Conservation (phyloP, 2,113 vertebrate species). For the Leuciscus idus region DNA sequence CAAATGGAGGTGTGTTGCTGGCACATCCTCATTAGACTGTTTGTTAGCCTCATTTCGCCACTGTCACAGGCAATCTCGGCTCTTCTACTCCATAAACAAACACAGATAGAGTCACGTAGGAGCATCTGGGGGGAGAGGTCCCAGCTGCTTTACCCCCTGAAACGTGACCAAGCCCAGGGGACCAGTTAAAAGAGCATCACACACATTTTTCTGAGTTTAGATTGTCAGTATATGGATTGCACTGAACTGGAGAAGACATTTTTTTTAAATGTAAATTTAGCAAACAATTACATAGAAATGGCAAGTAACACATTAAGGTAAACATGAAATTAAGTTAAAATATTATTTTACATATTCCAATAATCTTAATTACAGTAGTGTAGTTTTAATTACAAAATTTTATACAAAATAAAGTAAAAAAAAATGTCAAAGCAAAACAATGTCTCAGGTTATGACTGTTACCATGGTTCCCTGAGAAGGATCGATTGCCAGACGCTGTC, state of each 20-base stretch:
- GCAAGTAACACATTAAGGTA: too few species aligned
- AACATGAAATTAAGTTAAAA: too few species aligned
- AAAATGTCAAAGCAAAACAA: too few species aligned
- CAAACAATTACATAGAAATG: too few species aligned
- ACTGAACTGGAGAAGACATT: neutral
- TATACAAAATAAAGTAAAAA: too few species aligned
- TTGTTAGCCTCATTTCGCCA: conserved; percentile 82
- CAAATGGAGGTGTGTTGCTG: conserved; percentile 64
- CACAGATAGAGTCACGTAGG: conserved; percentile 40
- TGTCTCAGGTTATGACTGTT: too few species aligned
- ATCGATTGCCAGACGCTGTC: too few species aligned
- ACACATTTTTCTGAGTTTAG: neutral
- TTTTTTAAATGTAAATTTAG: too few species aligned
- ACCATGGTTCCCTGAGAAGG: too few species aligned
- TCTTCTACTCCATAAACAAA: conserved; percentile 62
- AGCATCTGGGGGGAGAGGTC: conserved; percentile 39
- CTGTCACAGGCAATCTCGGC: conserved; percentile 78
- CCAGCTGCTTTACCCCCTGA: conserved; percentile 59
- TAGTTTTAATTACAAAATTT: too few species aligned
- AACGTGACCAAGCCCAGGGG: conserved; percentile 22
- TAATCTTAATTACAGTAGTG: too few species aligned
- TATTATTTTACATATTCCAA: too few species aligned
- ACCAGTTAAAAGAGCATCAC: conserved; percentile 33
- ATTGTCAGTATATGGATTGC: neutral
- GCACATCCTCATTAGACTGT: conserved; percentile 71